Evolutionary conservation across 2,797 vertebrate genomes (phyloP), one percentile per base, ranked within the genome.

Genomic region (Oryzias sinensis): DNA sequence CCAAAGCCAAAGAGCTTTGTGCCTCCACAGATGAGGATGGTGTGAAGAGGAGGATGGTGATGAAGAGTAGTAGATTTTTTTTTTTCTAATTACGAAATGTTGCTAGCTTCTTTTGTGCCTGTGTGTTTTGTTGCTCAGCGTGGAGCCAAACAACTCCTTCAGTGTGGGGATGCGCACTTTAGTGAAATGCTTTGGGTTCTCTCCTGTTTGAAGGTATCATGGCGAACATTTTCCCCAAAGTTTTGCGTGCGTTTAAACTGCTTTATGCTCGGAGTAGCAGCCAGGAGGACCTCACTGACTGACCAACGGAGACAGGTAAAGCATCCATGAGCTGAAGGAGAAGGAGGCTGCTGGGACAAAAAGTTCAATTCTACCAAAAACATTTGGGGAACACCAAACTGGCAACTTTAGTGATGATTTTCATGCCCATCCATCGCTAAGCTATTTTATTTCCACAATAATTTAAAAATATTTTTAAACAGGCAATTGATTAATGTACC

Each of bases 1-100:
- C 82, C 77, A 76, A 90, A 90, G 88, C 87, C 73, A 64, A 86
- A 89, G 79, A 86, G 84, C 82, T 81, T 49, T 87, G 83, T 82
- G 83, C 83, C 85, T 84, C 9, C 81, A 79, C 79, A 45, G 74
- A 84, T 86, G 86, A 90, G 77, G 86, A 81, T 74, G 90, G 73
- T 66, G 70, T 58, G 83, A 88, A 62, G 91, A 88, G 57, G 87
- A 90, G 77, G 61, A 54, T 84, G 92, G 83, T 72, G 88, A 90
- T 74, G 86, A 87, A 79, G 85, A 90, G 79, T 74, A 80, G 71
- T 68, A 75, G 73, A 68, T 78, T 70, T 74, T 70, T 1, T 33
- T 33, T 37, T 37, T 37, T 37, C 33, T 37, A 37, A 2, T 11
- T 9, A 8, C 33, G 11, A 37, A 43, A 64, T 73, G 62, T n/a